These are phyloP conservation scores for Microtus oregoni DNA, from an alignment of 2,113 vertebrate genomes.

Conservation along the genomic window DNA sequence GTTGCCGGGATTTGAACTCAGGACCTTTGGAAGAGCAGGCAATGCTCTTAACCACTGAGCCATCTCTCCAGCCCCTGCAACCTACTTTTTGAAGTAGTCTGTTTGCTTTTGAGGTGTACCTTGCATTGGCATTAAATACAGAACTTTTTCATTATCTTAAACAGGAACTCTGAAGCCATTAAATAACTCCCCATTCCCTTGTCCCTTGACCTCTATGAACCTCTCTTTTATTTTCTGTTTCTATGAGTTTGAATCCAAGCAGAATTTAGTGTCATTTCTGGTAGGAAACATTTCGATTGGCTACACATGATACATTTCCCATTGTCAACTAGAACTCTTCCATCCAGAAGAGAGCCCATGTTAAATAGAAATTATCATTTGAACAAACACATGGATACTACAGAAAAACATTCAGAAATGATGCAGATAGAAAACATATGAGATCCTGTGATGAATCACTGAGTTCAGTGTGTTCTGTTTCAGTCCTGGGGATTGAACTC, in stretches of 20 bases:
- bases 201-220: not conserved
- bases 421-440: not conserved
- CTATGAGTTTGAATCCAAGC: not conserved
- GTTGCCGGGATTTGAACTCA: no score
- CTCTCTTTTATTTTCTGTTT: not conserved
- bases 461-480: not conserved
- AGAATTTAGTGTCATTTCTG: not conserved
- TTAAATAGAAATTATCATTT: constrained; percentile 23
- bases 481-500: not conserved
- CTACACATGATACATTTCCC: not conserved
- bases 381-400: not conserved
- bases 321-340: not conserved
- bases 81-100: not conserved
- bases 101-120: not conserved
- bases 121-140: not conserved
- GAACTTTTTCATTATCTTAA: not conserved
- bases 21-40: no score
- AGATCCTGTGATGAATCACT: not conserved
- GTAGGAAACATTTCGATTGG: not conserved
- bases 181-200: not conserved
- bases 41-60: no score
- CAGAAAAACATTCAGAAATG: not conserved
- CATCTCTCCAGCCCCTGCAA: no score
- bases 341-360: not conserved
- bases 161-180: not conserved